Base-by-base conservation (phyloP, 2,797 vertebrate species). In the Pseudotriccus pelzelni region DNA sequence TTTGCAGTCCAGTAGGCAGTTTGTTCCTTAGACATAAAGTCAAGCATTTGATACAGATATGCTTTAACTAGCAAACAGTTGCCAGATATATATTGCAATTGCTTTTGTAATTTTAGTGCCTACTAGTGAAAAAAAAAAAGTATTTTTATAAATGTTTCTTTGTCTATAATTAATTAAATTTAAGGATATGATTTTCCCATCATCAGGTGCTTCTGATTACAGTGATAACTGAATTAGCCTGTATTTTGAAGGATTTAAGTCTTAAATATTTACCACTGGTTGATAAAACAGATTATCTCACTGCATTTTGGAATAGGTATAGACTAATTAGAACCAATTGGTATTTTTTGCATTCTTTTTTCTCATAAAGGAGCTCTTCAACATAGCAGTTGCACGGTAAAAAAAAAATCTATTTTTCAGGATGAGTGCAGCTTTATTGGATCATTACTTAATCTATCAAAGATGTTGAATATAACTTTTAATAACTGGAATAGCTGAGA, bases 181-280 rank as follows among this genome's bases (percentile, higher is more conserved):
- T 79, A 62, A 18, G 4, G 58, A 85, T 88, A 66, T 82, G 74
- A 50, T 73, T 91, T 92, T 80, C 49, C 76, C 28, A 36, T 95
- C 84, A 76, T 89, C 93, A 85, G 69, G 46, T 92, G 90, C 46
- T 97, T 97, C 94, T 95, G 86, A 90, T 96, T 97, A 87, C 67
- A 88, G 7, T 10, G 34, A 95, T 76, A 92, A 34, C 37, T 95
- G 68, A 55, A 44, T 92, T 91, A 87, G 7, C 55, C n/a, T 50
- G 36, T 36, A 89, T 43, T 92, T 66, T 74, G 16, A 59, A 78
- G 90, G 82, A 62, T 94, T 80, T 93, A 89, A 63, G 73, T 66
- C 63, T 90, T 82, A 93, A 66, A 91, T 93, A 78, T 58, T 96
- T 77, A 67, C 41, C 91, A 87, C 87, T 63, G 83, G 46, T 62